Percentiles rank a stretch among this genome's conserved stretches.
These are phyloP conservation scores for Anastrepha obliqua DNA, from an alignment of 1,140 invertebrate genomes.

Conservation along the genomic window DNA sequence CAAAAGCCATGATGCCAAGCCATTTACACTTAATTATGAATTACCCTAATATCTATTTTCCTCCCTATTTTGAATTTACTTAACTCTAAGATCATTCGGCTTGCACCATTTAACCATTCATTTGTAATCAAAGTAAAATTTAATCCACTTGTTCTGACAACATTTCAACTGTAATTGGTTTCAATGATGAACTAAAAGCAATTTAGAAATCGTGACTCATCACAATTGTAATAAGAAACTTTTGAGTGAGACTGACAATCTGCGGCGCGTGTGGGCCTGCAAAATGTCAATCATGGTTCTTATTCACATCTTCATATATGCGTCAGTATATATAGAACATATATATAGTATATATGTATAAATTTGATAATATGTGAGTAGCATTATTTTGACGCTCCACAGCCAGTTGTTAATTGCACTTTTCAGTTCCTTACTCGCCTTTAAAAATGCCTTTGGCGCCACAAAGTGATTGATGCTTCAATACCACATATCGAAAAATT, in stretches of 20 bases:
- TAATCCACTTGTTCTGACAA: constrained; percentile 33
- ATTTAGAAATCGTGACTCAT: not conserved
- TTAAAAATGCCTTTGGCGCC: not conserved
- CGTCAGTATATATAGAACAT: not conserved
- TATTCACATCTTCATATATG: not conserved
- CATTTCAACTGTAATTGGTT: not conserved
- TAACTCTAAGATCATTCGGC: not conserved
- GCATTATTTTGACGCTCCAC: not conserved
- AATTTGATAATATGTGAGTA: too few species aligned
- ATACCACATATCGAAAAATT: not conserved
- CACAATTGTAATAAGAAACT: not conserved
- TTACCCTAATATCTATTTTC: not conserved
- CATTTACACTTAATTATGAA: too few species aligned
- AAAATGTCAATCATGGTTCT: constrained; percentile 22
- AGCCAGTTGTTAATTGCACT: not conserved
- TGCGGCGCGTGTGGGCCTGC: constrained; percentile 33
- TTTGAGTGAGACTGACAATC: not conserved
- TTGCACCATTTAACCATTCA: not conserved
- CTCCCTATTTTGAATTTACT: not conserved
- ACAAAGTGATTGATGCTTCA: not conserved
- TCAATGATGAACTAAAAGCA: not conserved
- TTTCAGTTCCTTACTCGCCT: not conserved
- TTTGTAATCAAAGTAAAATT: constrained; percentile 8
- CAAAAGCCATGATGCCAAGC: too few species aligned
- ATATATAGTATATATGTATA: not conserved